These are phyloP conservation scores for Campopleginae sp. DNA, from an alignment of 2,888 invertebrate genomes.

Conservation along the genomic window DNA sequence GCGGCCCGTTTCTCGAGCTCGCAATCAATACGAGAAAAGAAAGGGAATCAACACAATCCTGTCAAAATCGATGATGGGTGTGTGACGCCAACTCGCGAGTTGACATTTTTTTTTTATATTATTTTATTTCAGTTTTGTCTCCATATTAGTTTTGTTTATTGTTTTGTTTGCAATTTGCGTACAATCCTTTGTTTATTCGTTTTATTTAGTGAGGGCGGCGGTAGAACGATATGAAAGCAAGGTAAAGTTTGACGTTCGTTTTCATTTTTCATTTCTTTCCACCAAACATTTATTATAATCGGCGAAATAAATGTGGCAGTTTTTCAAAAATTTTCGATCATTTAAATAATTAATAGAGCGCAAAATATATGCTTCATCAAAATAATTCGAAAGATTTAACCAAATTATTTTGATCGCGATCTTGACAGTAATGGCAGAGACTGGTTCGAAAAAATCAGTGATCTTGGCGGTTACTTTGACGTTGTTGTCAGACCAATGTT, in stretches of 20 bases:
- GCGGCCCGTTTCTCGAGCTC: neutral
- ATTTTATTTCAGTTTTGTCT: slow-evolving; percentile 44
- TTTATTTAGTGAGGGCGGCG: neutral
- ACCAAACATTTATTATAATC: neutral
- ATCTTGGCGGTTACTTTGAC: slow-evolving; percentile 83
- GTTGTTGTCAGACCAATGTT: slow-evolving; percentile 85
- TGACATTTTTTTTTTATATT: slow-evolving; percentile 45
- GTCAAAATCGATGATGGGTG: slow-evolving; percentile 56
- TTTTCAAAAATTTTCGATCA: neutral
- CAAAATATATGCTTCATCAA: slow-evolving; percentile 3
- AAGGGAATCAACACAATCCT: slow-evolving; percentile 28
- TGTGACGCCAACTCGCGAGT: slow-evolving; percentile 49
- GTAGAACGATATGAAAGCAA: slow-evolving; percentile 54
- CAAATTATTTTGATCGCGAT: neutral
- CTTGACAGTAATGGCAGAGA: slow-evolving; percentile 70
- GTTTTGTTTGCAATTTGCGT: slow-evolving; percentile 1
- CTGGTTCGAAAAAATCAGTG: slow-evolving; percentile 73
- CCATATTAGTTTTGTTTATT: slow-evolving; percentile 17
- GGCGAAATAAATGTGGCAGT: neutral
- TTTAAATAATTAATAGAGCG: no score
- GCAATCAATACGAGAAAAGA: slow-evolving; percentile 12
- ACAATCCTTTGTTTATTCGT: slow-evolving; percentile 5
- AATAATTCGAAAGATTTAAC: neutral
- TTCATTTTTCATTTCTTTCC: neutral
- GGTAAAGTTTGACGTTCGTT: slow-evolving; percentile 39